phyloP scores from a whole-genome alignment of 2,888 invertebrate genomes.

The Pomacea canaliculata region DNA sequence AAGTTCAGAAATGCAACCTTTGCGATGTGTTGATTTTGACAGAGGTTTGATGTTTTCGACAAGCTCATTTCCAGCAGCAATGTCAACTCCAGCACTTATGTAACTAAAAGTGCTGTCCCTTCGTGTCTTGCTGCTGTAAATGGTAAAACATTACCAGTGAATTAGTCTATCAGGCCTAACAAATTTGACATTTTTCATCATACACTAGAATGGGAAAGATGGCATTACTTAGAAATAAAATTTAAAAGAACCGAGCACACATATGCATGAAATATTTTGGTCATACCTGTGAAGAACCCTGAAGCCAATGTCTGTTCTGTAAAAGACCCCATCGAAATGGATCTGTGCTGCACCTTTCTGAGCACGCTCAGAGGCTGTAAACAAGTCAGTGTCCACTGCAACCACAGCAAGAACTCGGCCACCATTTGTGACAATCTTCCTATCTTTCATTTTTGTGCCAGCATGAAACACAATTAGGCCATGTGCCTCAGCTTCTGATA shows the following conservation, averaged over 20 bases:
- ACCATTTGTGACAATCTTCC: slow-evolving; percentile 81
- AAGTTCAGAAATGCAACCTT: slow-evolving; percentile 84
- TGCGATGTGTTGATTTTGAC: slow-evolving; percentile 82
- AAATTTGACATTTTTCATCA: too few relatives aligned
- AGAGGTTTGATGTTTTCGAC: slow-evolving; percentile 86
- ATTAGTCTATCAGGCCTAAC: too few relatives aligned
- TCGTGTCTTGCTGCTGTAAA: background rate
- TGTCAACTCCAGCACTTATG: slow-evolving; percentile 90
- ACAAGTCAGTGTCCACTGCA: slow-evolving; percentile 78
- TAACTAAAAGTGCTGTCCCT: slow-evolving; percentile 77
- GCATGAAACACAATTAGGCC: slow-evolving; percentile 82
- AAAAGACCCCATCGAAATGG: slow-evolving; percentile 87
- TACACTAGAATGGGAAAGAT: background rate
- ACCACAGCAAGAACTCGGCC: slow-evolving; percentile 89
- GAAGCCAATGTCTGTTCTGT: slow-evolving; percentile 89
- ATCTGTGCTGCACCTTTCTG: slow-evolving; percentile 81
- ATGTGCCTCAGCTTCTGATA: slow-evolving; percentile 18
- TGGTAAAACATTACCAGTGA: too few relatives aligned
- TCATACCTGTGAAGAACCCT: slow-evolving; percentile 78
- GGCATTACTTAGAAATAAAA: background rate
- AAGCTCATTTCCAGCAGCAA: slow-evolving; percentile 88
- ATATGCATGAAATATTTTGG: background rate
- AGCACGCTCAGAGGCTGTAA: slow-evolving; percentile 81
- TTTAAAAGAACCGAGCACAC: background rate
- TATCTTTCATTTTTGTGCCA: slow-evolving; percentile 77